Evolutionary conservation across 2,888 invertebrate species (phyloP), one percentile per base, ranked within the genome.

Genomic region (Cryptocheilus praepositus): DNA sequence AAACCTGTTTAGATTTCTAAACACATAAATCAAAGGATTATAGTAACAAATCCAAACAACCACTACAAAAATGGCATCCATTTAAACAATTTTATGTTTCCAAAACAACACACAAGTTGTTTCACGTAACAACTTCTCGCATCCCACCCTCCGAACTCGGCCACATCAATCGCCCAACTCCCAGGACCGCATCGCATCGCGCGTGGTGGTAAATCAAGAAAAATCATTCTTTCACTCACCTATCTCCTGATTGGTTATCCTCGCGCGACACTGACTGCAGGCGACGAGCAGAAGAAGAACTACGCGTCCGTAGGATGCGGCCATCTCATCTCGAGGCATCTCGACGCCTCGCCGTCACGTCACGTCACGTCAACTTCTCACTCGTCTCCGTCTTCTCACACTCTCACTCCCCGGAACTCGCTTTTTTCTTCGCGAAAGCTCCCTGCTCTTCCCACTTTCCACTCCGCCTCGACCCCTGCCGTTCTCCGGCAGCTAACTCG

Each of bases 161-260:
- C n/a, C n/a, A n/a, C n/a, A n/a, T n/a, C n/a, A n/a, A n/a, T n/a
- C n/a, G n/a, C n/a, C n/a, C n/a, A n/a, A n/a, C n/a, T n/a, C n/a
- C n/a, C n/a, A n/a, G n/a, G n/a, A n/a, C n/a, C n/a, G n/a, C n/a
- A n/a, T n/a, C n/a, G n/a, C n/a, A n/a, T n/a, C n/a, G n/a, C n/a
- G n/a, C n/a, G n/a, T n/a, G n/a, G n/a, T n/a, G n/a, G n/a, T n/a
- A 8, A 16, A 49, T 16, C 7, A 49, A 49, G 16, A 19, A 49
- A 7, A 16, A 45, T n/a, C 3, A 25, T 25, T 25, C 25, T 25
- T 45, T 11, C 44, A 86, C 87, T 86, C 76, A 87, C 87, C 87
- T 81, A 87, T 86, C 76, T 87, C 87, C 75, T 87, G 81, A 76
- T 87, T 85, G 77, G 87, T 87, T 67, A 87, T 87, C 71, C 82